Base-by-base conservation (phyloP, 2,113 vertebrate species). In the Oreotrochilus melanogaster region DNA sequence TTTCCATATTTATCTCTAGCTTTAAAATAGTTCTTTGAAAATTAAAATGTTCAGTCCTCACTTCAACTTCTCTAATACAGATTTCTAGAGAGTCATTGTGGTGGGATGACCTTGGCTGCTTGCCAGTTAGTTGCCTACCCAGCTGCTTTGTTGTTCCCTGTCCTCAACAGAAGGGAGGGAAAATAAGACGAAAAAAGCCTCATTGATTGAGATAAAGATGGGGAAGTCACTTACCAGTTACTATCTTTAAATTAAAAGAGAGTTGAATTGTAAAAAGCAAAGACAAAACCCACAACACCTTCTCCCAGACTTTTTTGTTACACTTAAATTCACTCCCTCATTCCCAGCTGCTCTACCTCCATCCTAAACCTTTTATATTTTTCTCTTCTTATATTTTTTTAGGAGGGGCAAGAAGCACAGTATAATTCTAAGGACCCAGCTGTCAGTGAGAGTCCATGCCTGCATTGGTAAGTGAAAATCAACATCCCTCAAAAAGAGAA, bases 341-440 rank as follows among this genome's bases (percentile, higher is more conserved):
- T 74, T 93, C 47, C 18, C 6, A 66, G 17, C 6, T 86, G 11
- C 8, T 78, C 35, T 88, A 3, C 16, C 42, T 86, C 10, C 11
- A 62, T 13, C 17, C 14, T 88, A 25, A 7, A 61, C 7, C 11
- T 67, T 86, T 86, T 50, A 48, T 45, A 5, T 91, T 28, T 92
- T 78, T 97, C 62, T 86, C 62, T 64, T 69, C 51, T 74, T 7
- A 88, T 51, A 57, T 50, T 35, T 92, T 83, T 88, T 57, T 95
- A 98, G 98, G 98, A 98, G 98, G 66, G 99, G 99, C 72, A 99
- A 99, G 98, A 99, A 99, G 90, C 99, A 99, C 96, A 99, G 99
- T 80, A 98, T 99, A 95, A 97, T 99, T 95, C 95, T 99, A 89
- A 98, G 99, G 64, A 99, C 99, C 51, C 99, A 99, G 97, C 98